Conservation (phyloP, 1,140 invertebrate species). For the Eumaeus atala region DNA sequence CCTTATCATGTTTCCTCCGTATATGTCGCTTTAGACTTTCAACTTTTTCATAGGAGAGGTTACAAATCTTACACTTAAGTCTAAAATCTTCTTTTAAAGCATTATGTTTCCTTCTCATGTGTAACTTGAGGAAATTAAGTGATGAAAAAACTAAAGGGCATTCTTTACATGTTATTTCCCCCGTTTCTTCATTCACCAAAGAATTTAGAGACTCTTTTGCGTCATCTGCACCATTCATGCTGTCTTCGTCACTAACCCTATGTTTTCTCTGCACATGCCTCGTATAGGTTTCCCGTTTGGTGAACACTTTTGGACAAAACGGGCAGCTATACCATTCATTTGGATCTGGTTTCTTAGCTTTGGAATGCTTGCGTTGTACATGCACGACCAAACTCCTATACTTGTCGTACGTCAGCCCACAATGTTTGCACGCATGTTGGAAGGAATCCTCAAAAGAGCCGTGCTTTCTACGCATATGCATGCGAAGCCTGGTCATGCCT, state of each 20-base stretch:
- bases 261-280: conserved; percentile 64
- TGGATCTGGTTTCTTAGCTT: conserved; percentile 28
- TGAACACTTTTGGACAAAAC: conserved; percentile 58
- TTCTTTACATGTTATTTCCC: conserved; percentile 53
- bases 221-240: conserved; percentile 22
- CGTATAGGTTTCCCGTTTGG: conserved; percentile 54
- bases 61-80: conserved; percentile 58
- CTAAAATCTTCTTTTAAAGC: conserved; percentile 54
- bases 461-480: conserved; percentile 65
- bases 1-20: conserved; percentile 55
- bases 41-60: conserved; percentile 60
- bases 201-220: conserved; percentile 25
- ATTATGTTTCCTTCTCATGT: conserved; percentile 65
- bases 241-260: conserved; percentile 41
- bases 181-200: conserved; percentile 41
- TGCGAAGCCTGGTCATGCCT: conserved; percentile 50
- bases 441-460: conserved; percentile 55
- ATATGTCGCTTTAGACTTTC: conserved; percentile 62
- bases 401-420: conserved; percentile 60
- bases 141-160: conserved; percentile 58
- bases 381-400: conserved; percentile 59
- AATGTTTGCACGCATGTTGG: conserved; percentile 48
- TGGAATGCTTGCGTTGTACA: conserved; percentile 50
- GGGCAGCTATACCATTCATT: conserved; percentile 55
- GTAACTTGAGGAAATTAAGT: conserved; percentile 50